Percentiles rank a stretch among this genome's conserved stretches.
Conservation (phyloP, 2,888 invertebrate species). For the Physocephala rufipes region DNA sequence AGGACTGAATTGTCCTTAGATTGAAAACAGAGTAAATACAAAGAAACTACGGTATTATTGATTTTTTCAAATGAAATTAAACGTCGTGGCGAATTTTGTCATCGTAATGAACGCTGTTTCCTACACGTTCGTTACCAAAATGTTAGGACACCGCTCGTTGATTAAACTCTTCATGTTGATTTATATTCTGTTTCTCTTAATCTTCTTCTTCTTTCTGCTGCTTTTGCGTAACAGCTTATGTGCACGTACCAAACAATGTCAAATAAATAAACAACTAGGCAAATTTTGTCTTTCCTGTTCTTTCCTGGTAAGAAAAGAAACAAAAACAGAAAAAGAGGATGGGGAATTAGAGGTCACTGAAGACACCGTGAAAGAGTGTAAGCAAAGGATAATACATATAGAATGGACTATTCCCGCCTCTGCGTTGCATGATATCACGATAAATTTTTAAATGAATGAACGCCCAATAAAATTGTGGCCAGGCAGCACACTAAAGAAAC, state of each 20-base stretch:
- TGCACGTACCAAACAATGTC: constrained; percentile 38
- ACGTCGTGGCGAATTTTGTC: background rate
- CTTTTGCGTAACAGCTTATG: constrained; percentile 36
- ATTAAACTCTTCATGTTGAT: background rate
- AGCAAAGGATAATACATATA: too few species aligned
- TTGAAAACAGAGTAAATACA: constrained; percentile 9
- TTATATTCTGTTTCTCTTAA: background rate
- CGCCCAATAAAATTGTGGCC: constrained; percentile 1
- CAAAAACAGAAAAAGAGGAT: too few species aligned
- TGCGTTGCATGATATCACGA: constrained; percentile 16
- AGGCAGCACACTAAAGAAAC: background rate
- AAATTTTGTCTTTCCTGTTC: background rate
- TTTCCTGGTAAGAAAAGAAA: constrained; percentile 5
- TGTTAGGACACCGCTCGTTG: background rate
- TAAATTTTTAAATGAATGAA: constrained; percentile 41
- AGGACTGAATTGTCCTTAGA: constrained; percentile 1
- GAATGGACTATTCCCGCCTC: background rate
- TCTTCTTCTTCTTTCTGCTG: background rate
- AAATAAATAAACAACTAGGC: constrained; percentile 14
- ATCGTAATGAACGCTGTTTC: constrained; percentile 19
- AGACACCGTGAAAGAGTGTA: too few species aligned
- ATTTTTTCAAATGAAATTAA: constrained; percentile 12
- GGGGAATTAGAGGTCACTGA: background rate
- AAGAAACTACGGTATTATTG: constrained; percentile 24
- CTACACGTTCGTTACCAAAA: background rate